phyloP scores from a whole-genome alignment of 2,797 vertebrate genomes.

The Scarus forsteni region DNA sequence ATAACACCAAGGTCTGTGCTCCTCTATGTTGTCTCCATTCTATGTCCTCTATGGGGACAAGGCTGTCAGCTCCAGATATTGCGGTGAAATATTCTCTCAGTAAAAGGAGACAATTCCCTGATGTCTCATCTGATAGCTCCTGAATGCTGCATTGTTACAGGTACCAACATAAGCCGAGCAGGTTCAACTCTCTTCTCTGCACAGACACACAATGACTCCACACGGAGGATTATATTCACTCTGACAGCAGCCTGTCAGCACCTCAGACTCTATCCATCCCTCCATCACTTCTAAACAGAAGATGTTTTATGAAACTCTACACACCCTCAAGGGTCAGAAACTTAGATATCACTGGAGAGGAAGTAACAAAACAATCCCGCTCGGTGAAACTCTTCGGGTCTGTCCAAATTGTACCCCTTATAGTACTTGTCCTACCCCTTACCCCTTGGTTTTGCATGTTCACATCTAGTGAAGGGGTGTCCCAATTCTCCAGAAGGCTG shows the following conservation, averaged over 20 bases:
- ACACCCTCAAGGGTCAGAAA: conserved; percentile 51
- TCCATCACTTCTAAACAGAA: conserved; percentile 58
- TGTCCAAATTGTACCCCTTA: no score
- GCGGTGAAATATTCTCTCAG: conserved; percentile 64
- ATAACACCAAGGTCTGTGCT: conserved; percentile 3
- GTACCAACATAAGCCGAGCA: conserved; percentile 40
- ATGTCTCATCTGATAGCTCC: conserved; percentile 66
- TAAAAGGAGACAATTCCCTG: conserved; percentile 57
- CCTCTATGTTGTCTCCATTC: conserved; percentile 9
- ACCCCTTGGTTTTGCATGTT: no score
- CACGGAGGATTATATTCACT: conserved; percentile 62
- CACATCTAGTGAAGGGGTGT: no score
- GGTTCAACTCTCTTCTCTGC: conserved; percentile 45
- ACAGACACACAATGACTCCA: conserved; percentile 57
- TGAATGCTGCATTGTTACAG: conserved; percentile 68
- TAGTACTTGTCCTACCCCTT: no score
- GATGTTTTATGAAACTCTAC: conserved; percentile 55
- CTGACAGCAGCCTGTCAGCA: conserved; percentile 61
- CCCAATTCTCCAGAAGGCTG: no score
- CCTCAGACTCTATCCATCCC: conserved; percentile 51
- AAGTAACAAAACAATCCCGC: conserved; percentile 13
- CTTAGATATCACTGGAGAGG: conserved; percentile 27
- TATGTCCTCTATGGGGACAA: conserved; percentile 46
- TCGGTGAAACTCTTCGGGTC: conserved; percentile 31
- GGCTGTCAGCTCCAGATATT: conserved; percentile 34